Evolutionary conservation across 2,113 vertebrate genomes (phyloP).

Genomic region (Anhinga rufa): DNA sequence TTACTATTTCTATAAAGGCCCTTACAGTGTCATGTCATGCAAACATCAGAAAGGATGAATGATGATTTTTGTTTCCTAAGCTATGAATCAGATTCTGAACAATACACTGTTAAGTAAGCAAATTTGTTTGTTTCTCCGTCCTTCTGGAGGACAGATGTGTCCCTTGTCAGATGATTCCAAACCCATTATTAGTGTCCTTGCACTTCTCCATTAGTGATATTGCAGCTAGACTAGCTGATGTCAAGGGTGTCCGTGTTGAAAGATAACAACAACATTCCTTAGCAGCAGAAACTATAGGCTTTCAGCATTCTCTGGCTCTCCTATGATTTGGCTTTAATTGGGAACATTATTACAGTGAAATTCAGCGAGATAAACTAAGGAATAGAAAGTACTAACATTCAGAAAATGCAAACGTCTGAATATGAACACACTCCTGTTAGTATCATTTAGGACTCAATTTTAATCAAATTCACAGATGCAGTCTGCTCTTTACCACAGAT

Average conservation of each 20-base stretch:
- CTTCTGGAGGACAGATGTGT: not conserved
- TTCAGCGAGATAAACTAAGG: not conserved
- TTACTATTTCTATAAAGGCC: not conserved
- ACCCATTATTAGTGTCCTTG: not conserved
- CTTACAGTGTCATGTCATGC: not conserved
- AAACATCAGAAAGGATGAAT: not conserved
- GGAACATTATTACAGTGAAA: not conserved
- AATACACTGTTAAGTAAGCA: not conserved
- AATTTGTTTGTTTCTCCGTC: not conserved
- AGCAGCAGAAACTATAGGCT: not conserved
- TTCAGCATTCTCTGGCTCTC: not conserved
- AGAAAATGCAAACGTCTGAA: not conserved
- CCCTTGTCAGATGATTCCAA: not conserved
- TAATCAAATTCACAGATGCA: not conserved
- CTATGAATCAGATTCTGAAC: not conserved
- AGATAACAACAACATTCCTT: not conserved
- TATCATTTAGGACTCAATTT: not conserved
- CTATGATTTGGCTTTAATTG: not conserved
- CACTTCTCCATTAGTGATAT: not conserved
- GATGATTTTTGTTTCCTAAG: not conserved
- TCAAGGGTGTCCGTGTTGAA: not conserved
- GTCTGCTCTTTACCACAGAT: not conserved
- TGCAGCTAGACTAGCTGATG: conserved; percentile 8
- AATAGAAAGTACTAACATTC: not conserved
- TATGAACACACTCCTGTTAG: not conserved